These are phyloP conservation scores for Marasmarcha lunaedactyla DNA, from an alignment of 2,888 invertebrate species.

Conservation along the genomic window DNA sequence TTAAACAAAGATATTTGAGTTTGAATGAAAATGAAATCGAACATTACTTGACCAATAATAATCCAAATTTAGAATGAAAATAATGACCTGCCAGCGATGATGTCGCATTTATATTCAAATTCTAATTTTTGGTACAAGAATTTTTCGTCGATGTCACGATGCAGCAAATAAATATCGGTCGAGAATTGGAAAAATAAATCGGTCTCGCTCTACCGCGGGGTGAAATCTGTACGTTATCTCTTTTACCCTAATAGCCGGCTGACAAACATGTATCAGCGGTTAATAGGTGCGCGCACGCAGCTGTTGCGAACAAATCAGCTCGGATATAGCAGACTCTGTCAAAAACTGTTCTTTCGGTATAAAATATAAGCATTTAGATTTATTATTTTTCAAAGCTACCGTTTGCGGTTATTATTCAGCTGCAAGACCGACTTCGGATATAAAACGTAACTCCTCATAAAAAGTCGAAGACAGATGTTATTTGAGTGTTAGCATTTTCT, in stretches of 20 bases:
- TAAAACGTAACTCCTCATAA: too few species aligned
- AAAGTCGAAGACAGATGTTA: too few species aligned
- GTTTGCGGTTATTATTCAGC: too few species aligned
- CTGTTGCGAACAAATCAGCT: slow-evolving; percentile 70
- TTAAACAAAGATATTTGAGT: too few species aligned
- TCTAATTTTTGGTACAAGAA: not conserved
- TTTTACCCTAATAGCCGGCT: slow-evolving; percentile 68
- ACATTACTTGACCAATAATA: too few species aligned
- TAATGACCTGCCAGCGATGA: too few species aligned
- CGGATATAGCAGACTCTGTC: slow-evolving; percentile 68
- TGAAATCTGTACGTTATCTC: slow-evolving; percentile 58
- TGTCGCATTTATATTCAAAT: too few species aligned
- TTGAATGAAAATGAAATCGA: too few species aligned
- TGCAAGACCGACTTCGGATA: too few species aligned
- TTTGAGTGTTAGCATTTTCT: too few species aligned
- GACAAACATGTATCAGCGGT: slow-evolving; percentile 71
- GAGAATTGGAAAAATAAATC: slow-evolving; percentile 60
- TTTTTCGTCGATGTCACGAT: slow-evolving; percentile 20
- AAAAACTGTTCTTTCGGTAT: slow-evolving; percentile 50
- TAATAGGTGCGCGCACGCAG: slow-evolving; percentile 68
- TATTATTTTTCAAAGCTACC: too few species aligned
- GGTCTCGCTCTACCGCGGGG: slow-evolving; percentile 59
- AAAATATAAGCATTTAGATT: not conserved
- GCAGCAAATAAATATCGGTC: slow-evolving; percentile 60
- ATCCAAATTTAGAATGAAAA: too few species aligned